Conservation (phyloP, 2,888 invertebrate species). For the Acrobasis consociella region DNA sequence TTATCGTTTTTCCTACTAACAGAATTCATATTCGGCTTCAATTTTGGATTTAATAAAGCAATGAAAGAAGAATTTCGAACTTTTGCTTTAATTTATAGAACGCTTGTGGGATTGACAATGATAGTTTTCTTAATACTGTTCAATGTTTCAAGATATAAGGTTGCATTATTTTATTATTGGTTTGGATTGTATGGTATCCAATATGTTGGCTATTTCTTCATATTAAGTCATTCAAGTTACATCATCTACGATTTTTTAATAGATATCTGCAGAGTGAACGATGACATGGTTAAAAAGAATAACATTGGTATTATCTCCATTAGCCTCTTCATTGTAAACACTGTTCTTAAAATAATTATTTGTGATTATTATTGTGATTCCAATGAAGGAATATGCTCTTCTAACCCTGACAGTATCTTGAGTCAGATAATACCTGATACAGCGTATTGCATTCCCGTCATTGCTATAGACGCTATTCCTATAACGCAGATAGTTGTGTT, state of each 20-base stretch:
- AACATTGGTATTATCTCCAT: conserved; percentile 6
- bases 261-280: not conserved
- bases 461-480: conserved; percentile 3
- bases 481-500: conserved; percentile 1
- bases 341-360: not conserved
- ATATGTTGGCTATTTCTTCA: conserved; percentile 2
- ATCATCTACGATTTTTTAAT: conserved; percentile 2
- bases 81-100: not conserved
- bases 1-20: conserved; percentile 2
- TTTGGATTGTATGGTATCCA: not conserved
- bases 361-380: not conserved
- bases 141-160: not conserved
- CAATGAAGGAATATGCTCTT: not conserved
- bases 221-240: not conserved
- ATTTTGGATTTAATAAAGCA: conserved; percentile 5
- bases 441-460: not conserved
- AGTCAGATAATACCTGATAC: not conserved
- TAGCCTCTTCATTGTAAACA: not conserved
- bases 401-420: not conserved
- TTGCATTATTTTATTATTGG: not conserved
- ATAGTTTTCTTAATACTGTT: not conserved
- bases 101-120: not conserved
- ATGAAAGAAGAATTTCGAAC: not conserved
- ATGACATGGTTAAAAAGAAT: not conserved
- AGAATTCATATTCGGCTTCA: not conserved